Evolutionary conservation across 2,888 invertebrate genomes (phyloP).

Genomic region (Heliconius ismenius): DNA sequence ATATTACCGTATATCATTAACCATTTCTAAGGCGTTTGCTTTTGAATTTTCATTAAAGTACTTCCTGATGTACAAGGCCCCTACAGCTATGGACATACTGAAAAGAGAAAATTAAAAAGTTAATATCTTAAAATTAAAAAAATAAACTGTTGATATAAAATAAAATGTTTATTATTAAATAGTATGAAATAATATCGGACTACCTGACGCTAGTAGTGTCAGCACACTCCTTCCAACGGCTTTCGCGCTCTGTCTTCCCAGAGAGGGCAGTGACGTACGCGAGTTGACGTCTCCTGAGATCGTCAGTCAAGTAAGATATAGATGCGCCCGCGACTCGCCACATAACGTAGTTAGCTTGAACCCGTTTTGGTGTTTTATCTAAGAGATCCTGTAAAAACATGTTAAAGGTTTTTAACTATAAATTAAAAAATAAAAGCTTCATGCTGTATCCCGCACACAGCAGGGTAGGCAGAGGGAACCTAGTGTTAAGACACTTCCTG

Average conservation of each 20-base stretch:
- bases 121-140: neutral
- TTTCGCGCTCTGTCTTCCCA: constrained; percentile 91
- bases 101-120: constrained; percentile 40
- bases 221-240: constrained; percentile 95
- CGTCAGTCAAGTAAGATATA: constrained; percentile 90
- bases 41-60: constrained; percentile 94
- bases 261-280: constrained; percentile 90
- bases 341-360: constrained; percentile 93
- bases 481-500: no score
- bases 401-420: neutral
- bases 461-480: no score
- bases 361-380: constrained; percentile 79
- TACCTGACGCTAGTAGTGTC: constrained; percentile 90
- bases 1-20: constrained; percentile 87
- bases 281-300: constrained; percentile 88
- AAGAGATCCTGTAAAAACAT: constrained; percentile 61
- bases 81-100: constrained; percentile 88
- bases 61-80: constrained; percentile 92
- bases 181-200: constrained; percentile 2
- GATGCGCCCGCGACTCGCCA: constrained; percentile 94
- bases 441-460: no score
- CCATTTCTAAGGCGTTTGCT: constrained; percentile 92
- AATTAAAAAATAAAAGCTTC: no score
- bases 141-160: neutral
- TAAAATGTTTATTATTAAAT: neutral